Evolutionary conservation across 2,888 invertebrate species (phyloP).

Genomic region (Sinelater perroti): DNA sequence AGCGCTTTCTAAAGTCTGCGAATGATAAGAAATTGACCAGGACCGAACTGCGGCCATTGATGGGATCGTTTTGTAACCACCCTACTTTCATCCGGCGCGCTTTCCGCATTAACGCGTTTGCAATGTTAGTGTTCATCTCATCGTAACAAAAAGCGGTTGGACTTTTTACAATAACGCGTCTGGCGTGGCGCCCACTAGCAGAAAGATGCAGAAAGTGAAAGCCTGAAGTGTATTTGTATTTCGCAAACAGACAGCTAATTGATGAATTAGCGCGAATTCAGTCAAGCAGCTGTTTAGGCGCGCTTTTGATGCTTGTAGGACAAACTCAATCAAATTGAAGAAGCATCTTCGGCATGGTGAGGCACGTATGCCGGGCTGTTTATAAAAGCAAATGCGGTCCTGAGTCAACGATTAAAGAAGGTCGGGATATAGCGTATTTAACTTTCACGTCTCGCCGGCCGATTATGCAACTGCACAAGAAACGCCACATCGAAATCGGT

Average conservation of each 20-base stretch:
- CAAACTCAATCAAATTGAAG: neutral
- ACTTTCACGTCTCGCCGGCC: slow-evolving; percentile 15
- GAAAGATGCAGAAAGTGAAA: slow-evolving; percentile 1
- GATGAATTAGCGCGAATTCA: neutral
- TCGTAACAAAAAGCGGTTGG: neutral
- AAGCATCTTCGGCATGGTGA: too few relatives aligned
- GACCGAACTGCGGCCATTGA: neutral
- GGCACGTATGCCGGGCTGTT: too few relatives aligned
- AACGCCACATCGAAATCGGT: slow-evolving; percentile 7
- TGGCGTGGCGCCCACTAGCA: neutral
- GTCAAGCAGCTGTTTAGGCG: neutral
- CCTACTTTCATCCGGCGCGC: neutral
- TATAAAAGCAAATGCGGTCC: slow-evolving; percentile 17
- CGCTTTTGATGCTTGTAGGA: neutral
- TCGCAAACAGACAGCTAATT: neutral
- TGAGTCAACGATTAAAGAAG: slow-evolving; percentile 22
- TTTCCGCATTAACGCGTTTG: neutral
- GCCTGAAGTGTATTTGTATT: neutral
- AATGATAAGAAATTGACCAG: slow-evolving; percentile 5
- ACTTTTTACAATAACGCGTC: neutral
- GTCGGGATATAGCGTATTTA: slow-evolving; percentile 23
- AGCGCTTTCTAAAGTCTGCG: slow-evolving; percentile 9
- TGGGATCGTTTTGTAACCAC: neutral
- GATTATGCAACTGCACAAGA: slow-evolving; percentile 23
- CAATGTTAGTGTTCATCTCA: neutral